Conservation (phyloP, 2,113 vertebrate genomes). For the Coreoperca whiteheadi region DNA sequence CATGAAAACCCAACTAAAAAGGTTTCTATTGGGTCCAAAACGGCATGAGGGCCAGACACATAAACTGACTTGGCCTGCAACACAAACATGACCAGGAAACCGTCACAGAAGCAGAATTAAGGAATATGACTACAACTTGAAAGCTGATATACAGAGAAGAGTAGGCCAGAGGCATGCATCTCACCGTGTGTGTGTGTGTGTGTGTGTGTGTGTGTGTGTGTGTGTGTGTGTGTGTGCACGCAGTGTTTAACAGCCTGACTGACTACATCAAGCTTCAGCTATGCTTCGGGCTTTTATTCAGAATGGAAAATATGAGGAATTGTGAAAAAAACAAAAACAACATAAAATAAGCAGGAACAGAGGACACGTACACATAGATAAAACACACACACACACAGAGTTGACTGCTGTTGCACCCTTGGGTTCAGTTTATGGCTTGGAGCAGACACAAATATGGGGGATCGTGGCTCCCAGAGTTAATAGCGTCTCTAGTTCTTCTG, state of each 20-base stretch:
- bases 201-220: conserved; percentile 34
- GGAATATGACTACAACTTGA: conserved; percentile 38
- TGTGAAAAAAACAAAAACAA: conserved; percentile 35
- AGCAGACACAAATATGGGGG: conserved; percentile 71
- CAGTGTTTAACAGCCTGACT: conserved; percentile 50
- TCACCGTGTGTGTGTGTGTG: conserved; percentile 33
- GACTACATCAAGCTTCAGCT: conserved; percentile 77
- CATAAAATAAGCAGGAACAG: conserved; percentile 72
- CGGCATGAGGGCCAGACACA: conserved; percentile 19
- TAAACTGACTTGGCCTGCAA: conserved; percentile 16
- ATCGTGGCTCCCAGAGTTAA: conserved; percentile 66
- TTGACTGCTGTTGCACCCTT: conserved; percentile 56
- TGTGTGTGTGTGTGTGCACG: conserved; percentile 22
- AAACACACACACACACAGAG: conserved; percentile 33
- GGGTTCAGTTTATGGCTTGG: conserved; percentile 73
- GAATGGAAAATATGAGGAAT: conserved; percentile 84
- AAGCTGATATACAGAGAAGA: conserved; percentile 36
- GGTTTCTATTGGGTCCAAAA: conserved; percentile 6
- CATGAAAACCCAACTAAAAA: conserved; percentile 35
- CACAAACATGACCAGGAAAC: conserved; percentile 51
- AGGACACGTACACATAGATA: conserved; percentile 50
- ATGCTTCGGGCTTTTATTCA: conserved; percentile 77
- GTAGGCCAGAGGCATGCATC: conserved; percentile 34
- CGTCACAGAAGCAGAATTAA: conserved; percentile 28
- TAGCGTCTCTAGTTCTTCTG: conserved; percentile 39